Percentiles rank a stretch among this genome's conserved stretches.
These are phyloP conservation scores for Xyrauchen texanus DNA, from an alignment of 2,113 vertebrate genomes.

Conservation along the genomic window DNA sequence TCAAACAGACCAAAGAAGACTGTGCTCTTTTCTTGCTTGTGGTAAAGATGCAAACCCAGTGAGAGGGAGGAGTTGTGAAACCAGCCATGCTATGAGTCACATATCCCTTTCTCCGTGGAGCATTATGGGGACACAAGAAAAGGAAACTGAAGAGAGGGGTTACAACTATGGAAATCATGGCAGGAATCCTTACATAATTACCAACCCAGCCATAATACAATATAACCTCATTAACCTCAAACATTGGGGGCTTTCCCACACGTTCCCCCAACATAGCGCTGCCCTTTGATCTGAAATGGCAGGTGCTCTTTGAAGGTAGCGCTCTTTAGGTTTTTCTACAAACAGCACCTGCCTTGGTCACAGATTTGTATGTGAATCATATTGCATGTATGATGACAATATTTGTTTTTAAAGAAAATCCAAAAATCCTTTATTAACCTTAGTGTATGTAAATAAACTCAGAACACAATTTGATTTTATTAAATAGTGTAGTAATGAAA, in stretches of 20 bases:
- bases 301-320: not conserved
- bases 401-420: too few relatives aligned
- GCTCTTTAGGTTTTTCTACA: not conserved
- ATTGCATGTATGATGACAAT: not conserved
- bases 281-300: constrained; percentile 5
- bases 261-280: not conserved
- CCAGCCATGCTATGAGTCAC: constrained; percentile 14
- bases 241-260: not conserved
- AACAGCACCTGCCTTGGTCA: not conserved
- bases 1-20: constrained; percentile 17
- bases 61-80: constrained; percentile 34
- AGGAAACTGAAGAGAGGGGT: constrained; percentile 20
- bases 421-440: too few relatives aligned
- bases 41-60: constrained; percentile 17
- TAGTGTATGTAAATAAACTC: too few relatives aligned
- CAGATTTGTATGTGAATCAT: too few relatives aligned
- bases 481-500: too few relatives aligned
- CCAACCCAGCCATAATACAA: not conserved
- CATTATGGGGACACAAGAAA: not conserved
- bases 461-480: too few relatives aligned
- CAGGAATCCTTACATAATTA: constrained; percentile 34
- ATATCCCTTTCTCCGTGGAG: constrained; percentile 8
- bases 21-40: constrained; percentile 26
- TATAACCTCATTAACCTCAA: constrained; percentile 35
- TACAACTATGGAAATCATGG: not conserved